Evolutionary conservation across 2,113 vertebrate genomes (phyloP).

Genomic region (Melanerpes aurifrons): DNA sequence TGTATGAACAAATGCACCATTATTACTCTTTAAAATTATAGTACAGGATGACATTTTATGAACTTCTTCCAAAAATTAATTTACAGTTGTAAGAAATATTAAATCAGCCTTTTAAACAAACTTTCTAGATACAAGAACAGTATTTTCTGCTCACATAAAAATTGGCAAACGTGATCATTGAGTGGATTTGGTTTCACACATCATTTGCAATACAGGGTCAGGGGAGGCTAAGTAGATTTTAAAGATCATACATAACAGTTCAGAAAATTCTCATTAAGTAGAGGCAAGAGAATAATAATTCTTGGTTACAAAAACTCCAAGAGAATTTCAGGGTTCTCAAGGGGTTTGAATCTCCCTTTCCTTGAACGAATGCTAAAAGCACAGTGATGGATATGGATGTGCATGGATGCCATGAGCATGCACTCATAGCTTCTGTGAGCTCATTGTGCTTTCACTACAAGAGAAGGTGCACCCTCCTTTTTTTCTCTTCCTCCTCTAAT

Average conservation of each 20-base stretch:
- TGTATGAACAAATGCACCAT: background rate
- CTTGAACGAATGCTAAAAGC: background rate
- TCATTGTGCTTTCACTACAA: background rate
- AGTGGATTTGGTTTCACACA: background rate
- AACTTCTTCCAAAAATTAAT: background rate
- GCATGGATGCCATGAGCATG: accelerated
- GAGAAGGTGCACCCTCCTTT: too few species aligned
- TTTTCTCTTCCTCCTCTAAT: background rate
- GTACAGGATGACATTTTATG: background rate
- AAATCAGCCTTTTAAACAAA: background rate
- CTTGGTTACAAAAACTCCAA: background rate
- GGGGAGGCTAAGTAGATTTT: background rate
- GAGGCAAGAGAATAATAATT: background rate
- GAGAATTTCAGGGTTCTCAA: background rate
- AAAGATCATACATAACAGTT: background rate
- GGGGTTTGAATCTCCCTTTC: background rate
- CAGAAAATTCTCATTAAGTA: background rate
- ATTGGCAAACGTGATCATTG: background rate
- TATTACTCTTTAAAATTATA: background rate
- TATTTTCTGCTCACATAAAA: background rate
- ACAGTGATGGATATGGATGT: background rate
- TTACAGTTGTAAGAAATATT: background rate
- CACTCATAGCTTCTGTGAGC: background rate
- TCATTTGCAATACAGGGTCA: background rate
- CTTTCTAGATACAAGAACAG: background rate